phyloP scores from a whole-genome alignment of 2,113 vertebrate genomes.

The Coryphaenoides rupestris region DNA sequence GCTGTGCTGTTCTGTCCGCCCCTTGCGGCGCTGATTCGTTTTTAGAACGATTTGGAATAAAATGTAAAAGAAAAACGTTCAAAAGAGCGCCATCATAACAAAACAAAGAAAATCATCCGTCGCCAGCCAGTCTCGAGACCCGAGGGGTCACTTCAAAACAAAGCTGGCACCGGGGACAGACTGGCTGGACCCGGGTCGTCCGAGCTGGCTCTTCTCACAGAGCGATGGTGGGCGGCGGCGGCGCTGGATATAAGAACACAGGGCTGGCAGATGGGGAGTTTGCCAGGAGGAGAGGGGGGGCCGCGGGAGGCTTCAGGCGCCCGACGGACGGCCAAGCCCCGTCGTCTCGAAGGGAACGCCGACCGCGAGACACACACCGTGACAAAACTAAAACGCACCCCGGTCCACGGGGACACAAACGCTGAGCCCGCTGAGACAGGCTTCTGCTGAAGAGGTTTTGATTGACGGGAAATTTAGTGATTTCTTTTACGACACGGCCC shows the following conservation, averaged over 20 bases:
- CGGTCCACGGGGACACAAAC: constrained; percentile 25
- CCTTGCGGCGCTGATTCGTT: too few species aligned
- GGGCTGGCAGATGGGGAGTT: constrained; percentile 36
- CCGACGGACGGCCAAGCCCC: constrained; percentile 33
- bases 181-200: constrained; percentile 47
- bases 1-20: too few species aligned
- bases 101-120: not conserved
- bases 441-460: constrained; percentile 27
- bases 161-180: constrained; percentile 41
- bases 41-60: too few species aligned
- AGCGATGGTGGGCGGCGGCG: too few species aligned
- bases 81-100: too few species aligned
- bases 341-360: constrained; percentile 30
- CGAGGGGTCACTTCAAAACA: constrained; percentile 41
- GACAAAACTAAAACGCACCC: constrained; percentile 23
- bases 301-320: constrained; percentile 30
- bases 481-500: too few species aligned
- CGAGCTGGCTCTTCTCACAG: constrained; percentile 55
- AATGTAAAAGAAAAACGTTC: too few species aligned
- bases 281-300: constrained; percentile 16
- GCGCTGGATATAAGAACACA: constrained; percentile 57
- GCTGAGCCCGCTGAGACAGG: constrained; percentile 17
- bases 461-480: constrained; percentile 31
- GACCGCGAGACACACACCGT: not conserved
- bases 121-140: too few species aligned